Conservation (phyloP, 2,113 vertebrate species). For the Megaptera novaeangliae region DNA sequence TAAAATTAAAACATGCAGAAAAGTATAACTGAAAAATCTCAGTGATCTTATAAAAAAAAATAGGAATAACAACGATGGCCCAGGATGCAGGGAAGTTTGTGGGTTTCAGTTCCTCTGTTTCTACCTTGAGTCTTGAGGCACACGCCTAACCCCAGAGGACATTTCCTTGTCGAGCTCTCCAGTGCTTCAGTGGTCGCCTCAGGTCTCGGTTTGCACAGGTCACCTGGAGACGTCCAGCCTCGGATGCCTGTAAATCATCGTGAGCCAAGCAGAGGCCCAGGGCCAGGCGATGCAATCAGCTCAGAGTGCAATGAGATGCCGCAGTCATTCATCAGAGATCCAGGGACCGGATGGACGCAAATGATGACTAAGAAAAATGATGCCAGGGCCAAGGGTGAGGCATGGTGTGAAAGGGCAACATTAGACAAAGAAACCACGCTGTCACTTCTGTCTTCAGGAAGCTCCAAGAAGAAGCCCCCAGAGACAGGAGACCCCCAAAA, state of each 20-base stretch:
- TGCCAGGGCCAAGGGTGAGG: background rate
- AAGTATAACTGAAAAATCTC: background rate
- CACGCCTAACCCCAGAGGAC: background rate
- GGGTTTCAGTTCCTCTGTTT: rapidly evolving
- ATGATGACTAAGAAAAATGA: background rate
- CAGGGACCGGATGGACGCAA: rapidly evolving
- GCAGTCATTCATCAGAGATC: background rate
- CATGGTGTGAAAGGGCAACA: background rate
- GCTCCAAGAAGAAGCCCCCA: background rate
- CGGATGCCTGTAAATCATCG: background rate
- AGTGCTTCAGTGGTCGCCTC: background rate
- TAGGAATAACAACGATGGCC: background rate
- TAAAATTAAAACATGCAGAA: background rate
- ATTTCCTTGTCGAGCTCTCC: background rate
- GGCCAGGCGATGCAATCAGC: rapidly evolving
- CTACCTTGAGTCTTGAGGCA: background rate
- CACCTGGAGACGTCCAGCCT: background rate
- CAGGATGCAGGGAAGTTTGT: rapidly evolving
- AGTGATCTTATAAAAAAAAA: too few species aligned
- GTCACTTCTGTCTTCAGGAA: background rate
- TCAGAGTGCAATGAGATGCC: rapidly evolving
- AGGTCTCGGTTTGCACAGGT: background rate
- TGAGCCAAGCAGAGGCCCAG: background rate
- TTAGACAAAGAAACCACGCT: background rate
- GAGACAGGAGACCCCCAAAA: background rate